Conservation (phyloP, 2,797 vertebrate genomes). For the Channallabes apus region DNA sequence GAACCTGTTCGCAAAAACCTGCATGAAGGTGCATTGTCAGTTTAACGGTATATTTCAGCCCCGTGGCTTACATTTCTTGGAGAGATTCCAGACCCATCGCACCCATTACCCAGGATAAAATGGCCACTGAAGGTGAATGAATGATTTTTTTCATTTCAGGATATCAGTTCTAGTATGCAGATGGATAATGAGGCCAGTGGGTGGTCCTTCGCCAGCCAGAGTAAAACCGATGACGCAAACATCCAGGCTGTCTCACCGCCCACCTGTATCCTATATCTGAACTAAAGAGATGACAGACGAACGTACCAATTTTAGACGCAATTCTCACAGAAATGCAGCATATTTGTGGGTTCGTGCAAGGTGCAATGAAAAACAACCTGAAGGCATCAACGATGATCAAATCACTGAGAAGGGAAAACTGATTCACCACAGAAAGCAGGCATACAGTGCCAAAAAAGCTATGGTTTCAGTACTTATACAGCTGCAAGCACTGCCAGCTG, state of each 20-base stretch:
- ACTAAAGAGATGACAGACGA: conserved; percentile 7
- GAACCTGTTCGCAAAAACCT: not conserved
- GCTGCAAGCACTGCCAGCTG: conserved; percentile 54
- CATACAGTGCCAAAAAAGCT: conserved; percentile 49
- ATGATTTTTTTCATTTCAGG: not conserved
- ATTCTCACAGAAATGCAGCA: conserved; percentile 8
- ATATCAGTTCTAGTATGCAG: not conserved
- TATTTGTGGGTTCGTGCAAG: conserved; percentile 22
- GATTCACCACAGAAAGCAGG: conserved; percentile 44
- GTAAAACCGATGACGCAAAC: conserved; percentile 20
- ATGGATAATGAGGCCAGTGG: conserved; percentile 12
- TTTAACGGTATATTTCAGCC: not conserved
- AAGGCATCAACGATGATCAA: conserved; percentile 21
- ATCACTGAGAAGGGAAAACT: conserved; percentile 34
- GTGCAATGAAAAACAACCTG: conserved; percentile 28
- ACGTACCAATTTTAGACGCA: not conserved
- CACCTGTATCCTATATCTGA: conserved; percentile 26
- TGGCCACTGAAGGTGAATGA: not conserved
- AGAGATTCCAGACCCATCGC: not conserved
- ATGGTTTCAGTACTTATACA: conserved; percentile 47
- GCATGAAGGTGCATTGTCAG: not conserved
- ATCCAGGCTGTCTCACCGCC: conserved; percentile 19
- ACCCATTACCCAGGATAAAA: conserved; percentile 1
- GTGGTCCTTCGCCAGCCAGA: conserved; percentile 5
- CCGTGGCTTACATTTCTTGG: not conserved